Evolutionary conservation across 2,888 invertebrate genomes (phyloP), one percentile per base, ranked within the genome.

Genomic region (Frankliniella fusca): DNA sequence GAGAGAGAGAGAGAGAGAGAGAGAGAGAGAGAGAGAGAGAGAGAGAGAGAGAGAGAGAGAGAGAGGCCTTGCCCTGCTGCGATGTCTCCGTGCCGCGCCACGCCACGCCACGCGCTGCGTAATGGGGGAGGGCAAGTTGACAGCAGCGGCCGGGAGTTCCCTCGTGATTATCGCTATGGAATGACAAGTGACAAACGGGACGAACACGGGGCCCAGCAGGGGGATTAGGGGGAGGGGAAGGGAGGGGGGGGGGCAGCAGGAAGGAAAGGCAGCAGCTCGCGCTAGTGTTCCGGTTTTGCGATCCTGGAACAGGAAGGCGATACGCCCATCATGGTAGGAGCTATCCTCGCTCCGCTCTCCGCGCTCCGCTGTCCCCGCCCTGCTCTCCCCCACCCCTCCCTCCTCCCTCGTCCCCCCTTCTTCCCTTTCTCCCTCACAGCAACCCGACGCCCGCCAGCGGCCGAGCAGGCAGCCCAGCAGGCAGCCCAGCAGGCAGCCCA

Each of bases 131-230:
- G 70, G 70, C 23, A 76, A 27, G 27, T 23, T 76, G 70, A 76
- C 70, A 76, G 70, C 27, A 10, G 38, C 2, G 38, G 5, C 27
- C 70, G 70, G 70, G 27, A 61, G 61, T 61, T 61, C 61, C 61
- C 61, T n/a, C 61, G 70, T 76, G 70, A 76, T 76, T 76, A 76
- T 76, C 70, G 70, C 70, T 23, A 11, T 76, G 70, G 70, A 76
- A 76, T 76, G 70, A 76, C 70, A 76, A 76, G 70, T 76, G 70
- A 76, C 70, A 76, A 76, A 76, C 70, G 70, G 70, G 70, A 23
- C 12, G 70, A 54, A 27, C 23, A 27, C 61, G 61, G 18, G 61
- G 61, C 61, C 38, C 38, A 3, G 38, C 38, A 38, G 38, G 5
- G 61, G n/a, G n/a, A n/a, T n/a, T 11, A 18, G 61, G 61, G 18